A percentile compares a stretch with the other conserved stretches of the same genome.
These are phyloP conservation scores for Ailuropoda melanoleuca DNA, from an alignment of 2,113 vertebrate species.

Conservation along the genomic window DNA sequence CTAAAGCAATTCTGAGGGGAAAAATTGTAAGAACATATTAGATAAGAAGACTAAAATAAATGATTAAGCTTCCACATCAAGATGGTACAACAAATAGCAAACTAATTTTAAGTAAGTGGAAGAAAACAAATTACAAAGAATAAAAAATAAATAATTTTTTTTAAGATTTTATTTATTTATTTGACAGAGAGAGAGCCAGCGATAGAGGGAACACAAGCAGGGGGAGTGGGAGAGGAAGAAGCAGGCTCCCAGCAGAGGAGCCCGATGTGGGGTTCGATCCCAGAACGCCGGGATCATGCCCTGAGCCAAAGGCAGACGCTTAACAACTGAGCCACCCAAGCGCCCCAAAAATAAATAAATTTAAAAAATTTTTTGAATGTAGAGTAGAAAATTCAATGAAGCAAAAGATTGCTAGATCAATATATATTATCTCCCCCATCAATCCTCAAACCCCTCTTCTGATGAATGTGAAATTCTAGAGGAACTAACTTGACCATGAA, in stretches of 20 bases:
- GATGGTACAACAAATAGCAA: not conserved
- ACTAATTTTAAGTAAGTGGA: not conserved
- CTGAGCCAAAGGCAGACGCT: too few relatives aligned
- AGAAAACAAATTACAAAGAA: not conserved
- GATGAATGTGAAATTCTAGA: not conserved
- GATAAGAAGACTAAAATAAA: not conserved
- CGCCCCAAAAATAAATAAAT: not conserved
- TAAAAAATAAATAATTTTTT: not conserved
- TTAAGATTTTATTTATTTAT: too few relatives aligned
- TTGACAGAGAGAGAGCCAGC: too few relatives aligned
- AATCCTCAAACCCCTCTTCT: not conserved
- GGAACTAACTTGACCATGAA: not conserved
- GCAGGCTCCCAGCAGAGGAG: too few relatives aligned
- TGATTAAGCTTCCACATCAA: not conserved
- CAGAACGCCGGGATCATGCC: too few relatives aligned
- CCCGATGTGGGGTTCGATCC: too few relatives aligned
- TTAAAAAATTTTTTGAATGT: not conserved
- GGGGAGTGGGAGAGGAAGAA: too few relatives aligned
- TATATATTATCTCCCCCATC: not conserved
- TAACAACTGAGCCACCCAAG: too few relatives aligned
- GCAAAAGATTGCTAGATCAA: not conserved
- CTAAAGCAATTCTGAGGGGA: not conserved
- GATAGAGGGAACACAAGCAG: too few relatives aligned
- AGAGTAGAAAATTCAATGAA: not conserved
- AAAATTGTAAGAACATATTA: not conserved